Evolutionary conservation across 2,797 vertebrate genomes (phyloP).

Genomic region (Gobio occitaniae): DNA sequence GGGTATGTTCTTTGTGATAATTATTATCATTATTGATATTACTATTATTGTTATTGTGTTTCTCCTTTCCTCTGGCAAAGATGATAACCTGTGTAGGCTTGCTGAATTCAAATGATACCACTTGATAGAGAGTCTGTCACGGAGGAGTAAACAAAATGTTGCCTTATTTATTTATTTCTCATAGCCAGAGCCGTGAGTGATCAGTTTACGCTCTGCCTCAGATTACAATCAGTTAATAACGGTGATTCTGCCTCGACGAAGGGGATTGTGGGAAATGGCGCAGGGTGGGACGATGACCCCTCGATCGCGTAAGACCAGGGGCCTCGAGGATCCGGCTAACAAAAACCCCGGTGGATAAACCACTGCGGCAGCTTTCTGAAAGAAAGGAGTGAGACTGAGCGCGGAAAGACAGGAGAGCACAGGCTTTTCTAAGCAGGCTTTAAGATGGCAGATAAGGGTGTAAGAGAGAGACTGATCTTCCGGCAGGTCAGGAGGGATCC

Average conservation of each 20-base stretch:
- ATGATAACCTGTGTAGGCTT: slow-evolving; percentile 61
- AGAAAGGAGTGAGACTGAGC: slow-evolving; percentile 29
- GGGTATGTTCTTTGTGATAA: slow-evolving; percentile 55
- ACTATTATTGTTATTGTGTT: slow-evolving; percentile 39
- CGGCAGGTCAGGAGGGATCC: slow-evolving; percentile 64
- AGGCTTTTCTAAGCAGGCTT: slow-evolving; percentile 65
- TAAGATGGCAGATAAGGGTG: slow-evolving; percentile 67
- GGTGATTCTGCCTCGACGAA: slow-evolving; percentile 34
- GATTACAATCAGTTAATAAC: slow-evolving; percentile 56
- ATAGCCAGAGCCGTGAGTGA: slow-evolving; percentile 40
- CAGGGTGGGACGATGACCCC: slow-evolving; percentile 17
- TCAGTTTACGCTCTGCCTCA: slow-evolving; percentile 35
- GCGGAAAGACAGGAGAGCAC: slow-evolving; percentile 39
- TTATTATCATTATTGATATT: slow-evolving; percentile 55
- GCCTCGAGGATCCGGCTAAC: slow-evolving; percentile 54
- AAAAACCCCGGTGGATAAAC: slow-evolving; percentile 54
- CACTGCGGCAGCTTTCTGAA: slow-evolving; percentile 48
- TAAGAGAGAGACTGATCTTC: slow-evolving; percentile 66
- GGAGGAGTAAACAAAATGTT: slow-evolving; percentile 54
- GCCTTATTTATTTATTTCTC: slow-evolving; percentile 59
- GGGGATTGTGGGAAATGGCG: slow-evolving; percentile 46
- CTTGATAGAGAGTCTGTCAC: slow-evolving; percentile 68
- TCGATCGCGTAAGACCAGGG: slow-evolving; percentile 21
- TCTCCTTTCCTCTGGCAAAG: slow-evolving; percentile 53
- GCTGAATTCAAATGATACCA: slow-evolving; percentile 62